Evolutionary conservation across 2,113 vertebrate genomes (phyloP), one percentile per base, ranked within the genome.

Genomic region (Nerophis lumbriciformis): DNA sequence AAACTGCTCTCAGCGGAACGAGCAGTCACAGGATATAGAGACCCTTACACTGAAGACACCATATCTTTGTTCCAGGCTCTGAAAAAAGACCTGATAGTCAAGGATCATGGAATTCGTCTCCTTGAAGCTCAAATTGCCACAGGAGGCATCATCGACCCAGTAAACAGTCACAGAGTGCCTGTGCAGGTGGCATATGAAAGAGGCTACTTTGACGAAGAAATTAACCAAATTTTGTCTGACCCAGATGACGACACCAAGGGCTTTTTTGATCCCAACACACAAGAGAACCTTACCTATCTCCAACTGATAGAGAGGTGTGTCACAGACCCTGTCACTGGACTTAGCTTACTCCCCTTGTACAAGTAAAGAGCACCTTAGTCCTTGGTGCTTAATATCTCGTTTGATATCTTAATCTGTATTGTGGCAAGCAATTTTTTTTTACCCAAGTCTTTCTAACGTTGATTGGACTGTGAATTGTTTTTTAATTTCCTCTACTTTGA

Each of bases 241-340:
- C 79, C 90, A 50, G 66, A 66, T 0, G 91, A 92, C 0, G 90
- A 93, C 73, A 87, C 85, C 52, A 87, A 87, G 21, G 83, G 83
- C 4, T 87, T 87, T 68, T 87, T 87, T 69, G 85, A 87, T 19
- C 85, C 85, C 14, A 88, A 92, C 82, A 93, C 91, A 0, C 61
- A 91, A 0, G 92, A 93, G 68, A 93, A 93, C 73, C 90, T 93
- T 39, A 92, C 90, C 0, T 92, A 90, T 76, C 68, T 92, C 2
- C 88, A 91, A 68, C 81, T 92, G 2, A 69, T 91, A 1, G 83
- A 68, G 4, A 78, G 90, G 5, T 91, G 91, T 5, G 47, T 88
- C 0, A 77, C 67, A 0, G 92, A 93, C 67, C n/a, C 80, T 16
- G 13, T 9, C 1, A 84, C 80, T 15, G 83, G 81, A 5, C 69